Evolutionary conservation across 2,888 invertebrate genomes (phyloP).

Genomic region (Aphidius colemani): DNA sequence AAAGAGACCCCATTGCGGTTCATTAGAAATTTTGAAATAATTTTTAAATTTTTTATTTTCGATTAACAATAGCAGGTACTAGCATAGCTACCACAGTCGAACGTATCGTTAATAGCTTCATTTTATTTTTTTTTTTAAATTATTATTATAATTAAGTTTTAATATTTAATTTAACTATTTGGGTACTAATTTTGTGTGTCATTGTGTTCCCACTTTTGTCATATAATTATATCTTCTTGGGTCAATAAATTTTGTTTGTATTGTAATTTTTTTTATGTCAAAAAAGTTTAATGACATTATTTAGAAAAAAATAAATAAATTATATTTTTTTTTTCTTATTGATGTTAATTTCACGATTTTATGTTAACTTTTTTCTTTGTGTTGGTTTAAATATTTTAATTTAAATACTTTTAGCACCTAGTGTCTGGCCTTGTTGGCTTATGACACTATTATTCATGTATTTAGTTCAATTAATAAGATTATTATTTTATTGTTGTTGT

Average conservation of each 20-base stretch:
- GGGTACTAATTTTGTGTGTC: slow-evolving; percentile 39
- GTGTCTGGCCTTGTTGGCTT: slow-evolving; percentile 46
- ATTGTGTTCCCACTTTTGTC: slow-evolving; percentile 19
- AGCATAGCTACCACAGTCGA: slow-evolving; percentile 63
- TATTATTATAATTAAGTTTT: slow-evolving; percentile 19
- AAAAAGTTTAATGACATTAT: no score
- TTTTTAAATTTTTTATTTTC: slow-evolving; percentile 35
- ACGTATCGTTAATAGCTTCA: slow-evolving; percentile 60
- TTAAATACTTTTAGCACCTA: slow-evolving; percentile 53
- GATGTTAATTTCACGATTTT: slow-evolving; percentile 7
- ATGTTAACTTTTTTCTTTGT: background rate
- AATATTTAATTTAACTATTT: slow-evolving; percentile 10
- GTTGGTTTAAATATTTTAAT: slow-evolving; percentile 3
- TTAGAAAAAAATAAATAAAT: no score
- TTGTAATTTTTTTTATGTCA: slow-evolving; percentile 1
- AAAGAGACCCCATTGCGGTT: slow-evolving; percentile 2
- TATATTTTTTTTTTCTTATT: background rate
- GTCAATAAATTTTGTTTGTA: background rate
- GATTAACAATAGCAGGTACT: slow-evolving; percentile 62
- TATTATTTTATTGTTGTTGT: background rate
- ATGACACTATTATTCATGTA: slow-evolving; percentile 27
- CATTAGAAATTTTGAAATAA: no score
- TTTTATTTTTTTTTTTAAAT: slow-evolving; percentile 55
- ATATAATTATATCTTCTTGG: background rate
- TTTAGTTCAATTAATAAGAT: background rate